Base-by-base conservation (phyloP, 64 coral and sea anemone genomes). In the Platygyra sinensis region DNA sequence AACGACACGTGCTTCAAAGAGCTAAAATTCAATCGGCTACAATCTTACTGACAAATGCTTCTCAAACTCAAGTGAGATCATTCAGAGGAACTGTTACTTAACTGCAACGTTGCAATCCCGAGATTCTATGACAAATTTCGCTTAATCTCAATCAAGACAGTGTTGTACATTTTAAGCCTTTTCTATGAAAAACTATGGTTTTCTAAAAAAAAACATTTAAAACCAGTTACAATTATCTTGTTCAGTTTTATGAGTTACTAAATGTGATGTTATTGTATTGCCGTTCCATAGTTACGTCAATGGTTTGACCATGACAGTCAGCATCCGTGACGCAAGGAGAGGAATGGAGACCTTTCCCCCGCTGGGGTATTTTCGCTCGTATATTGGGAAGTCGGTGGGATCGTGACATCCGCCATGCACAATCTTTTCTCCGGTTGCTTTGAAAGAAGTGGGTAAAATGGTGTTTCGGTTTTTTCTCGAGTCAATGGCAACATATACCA, bases 391-490 rank as follows among this genome's bases (percentile, higher is more conserved):
- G 60, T 67, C 73, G 8, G 82, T 78, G 19, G 32, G 90, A 9
- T 57, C 52, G 57, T 92, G 90, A 65, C 80, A 92, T 19, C 90
- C 90, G 1, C 55, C 90, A 63, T 86, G 90, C 10, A 92, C 82
- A 29, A 92, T 86, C 82, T 78, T 92, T 72, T 92, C 90, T 28
- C 90, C 90, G 46, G 90, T 92, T 10, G 19, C 69, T 18, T 65
- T 67, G 62, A 86, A 92, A 19, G 32, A 10, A 7, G 74, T 62
- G 5, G 72, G 60, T 20, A 86, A 36, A 61, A 92, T 82, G 2
- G 72, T 60, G 24, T 86, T 75, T 5, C 55, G 81, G 76, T 86
- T 62, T 0, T 64, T 22, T 4, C 90, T 49, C 2, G 90, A 86
- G n/a, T 92, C 90, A 10, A 86, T 86, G 8, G 90, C 90, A 25